Evolutionary conservation across 1,140 invertebrate species (phyloP).

Genomic region (Hylaeus anthracinus): DNA sequence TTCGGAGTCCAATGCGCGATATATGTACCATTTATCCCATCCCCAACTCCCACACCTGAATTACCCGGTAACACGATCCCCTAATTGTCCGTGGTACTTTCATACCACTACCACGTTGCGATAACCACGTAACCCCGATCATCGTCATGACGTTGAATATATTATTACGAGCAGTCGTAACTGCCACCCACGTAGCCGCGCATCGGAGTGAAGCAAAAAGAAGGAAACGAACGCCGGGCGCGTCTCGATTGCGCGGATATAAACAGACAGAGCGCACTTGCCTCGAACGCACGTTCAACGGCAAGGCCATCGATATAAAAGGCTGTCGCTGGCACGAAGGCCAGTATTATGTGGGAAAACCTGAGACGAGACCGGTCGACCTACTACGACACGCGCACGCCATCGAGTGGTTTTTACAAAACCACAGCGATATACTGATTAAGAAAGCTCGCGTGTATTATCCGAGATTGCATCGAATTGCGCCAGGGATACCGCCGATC

Average conservation of each 20-base stretch:
- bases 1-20: background rate
- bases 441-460: conserved; percentile 19
- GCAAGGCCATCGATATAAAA: conserved; percentile 47
- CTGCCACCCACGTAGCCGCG: conserved; percentile 23
- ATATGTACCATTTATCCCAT: background rate
- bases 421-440: conserved; percentile 5
- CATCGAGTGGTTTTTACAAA: background rate
- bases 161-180: conserved; percentile 28
- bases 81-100: background rate
- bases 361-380: conserved; percentile 14
- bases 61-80: conserved; percentile 12
- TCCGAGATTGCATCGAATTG: conserved; percentile 19
- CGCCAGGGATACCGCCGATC: background rate
- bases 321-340: conserved; percentile 32
- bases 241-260: conserved; percentile 1
- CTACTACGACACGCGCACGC: conserved; percentile 2
- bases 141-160: conserved; percentile 1
- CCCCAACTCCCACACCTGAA: background rate
- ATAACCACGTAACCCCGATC: background rate
- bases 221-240: conserved; percentile 35
- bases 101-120: background rate
- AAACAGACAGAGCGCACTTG: conserved; percentile 38
- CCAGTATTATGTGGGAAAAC: conserved; percentile 36
- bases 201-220: background rate
- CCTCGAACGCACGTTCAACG: conserved; percentile 29